Evolutionary conservation across 2,797 vertebrate species (phyloP).

Genomic region (Valencia hispanica): DNA sequence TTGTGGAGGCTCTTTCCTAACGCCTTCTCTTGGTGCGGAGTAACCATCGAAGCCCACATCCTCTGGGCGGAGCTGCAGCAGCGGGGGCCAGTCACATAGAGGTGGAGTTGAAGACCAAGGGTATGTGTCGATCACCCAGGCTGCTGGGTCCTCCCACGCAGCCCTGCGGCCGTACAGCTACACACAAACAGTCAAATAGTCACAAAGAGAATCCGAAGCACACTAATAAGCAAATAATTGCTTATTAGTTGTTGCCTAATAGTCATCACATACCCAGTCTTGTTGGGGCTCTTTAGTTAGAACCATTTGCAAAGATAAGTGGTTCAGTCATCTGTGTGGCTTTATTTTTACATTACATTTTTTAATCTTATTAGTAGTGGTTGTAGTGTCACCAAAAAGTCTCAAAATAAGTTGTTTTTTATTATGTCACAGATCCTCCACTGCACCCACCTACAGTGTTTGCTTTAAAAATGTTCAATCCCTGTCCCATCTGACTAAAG

Average conservation of each 20-base stretch:
- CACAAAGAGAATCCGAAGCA: background rate
- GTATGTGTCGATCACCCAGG: constrained; percentile 96
- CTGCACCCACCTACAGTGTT: too few species aligned
- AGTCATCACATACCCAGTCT: background rate
- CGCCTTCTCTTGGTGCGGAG: constrained; percentile 87
- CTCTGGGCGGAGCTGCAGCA: constrained; percentile 94
- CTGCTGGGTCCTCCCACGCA: constrained; percentile 95
- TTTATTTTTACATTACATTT: too few species aligned
- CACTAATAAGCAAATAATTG: background rate
- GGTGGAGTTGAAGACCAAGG: constrained; percentile 89
- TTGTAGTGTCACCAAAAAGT: too few species aligned
- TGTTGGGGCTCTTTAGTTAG: background rate
- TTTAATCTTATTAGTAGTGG: too few species aligned
- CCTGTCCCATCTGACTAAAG: too few species aligned
- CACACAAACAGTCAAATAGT: background rate
- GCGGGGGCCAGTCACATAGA: constrained; percentile 92
- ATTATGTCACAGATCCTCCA: too few species aligned
- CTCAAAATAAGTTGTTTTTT: too few species aligned
- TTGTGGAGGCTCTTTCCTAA: constrained; percentile 89
- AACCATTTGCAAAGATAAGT: background rate
- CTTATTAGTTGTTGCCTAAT: background rate
- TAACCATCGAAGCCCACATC: constrained; percentile 98
- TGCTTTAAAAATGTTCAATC: too few species aligned
- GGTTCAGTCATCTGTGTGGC: too few species aligned
- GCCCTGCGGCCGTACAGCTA: constrained; percentile 94